Base-by-base conservation (phyloP, 53 echinoderm and acorn worm genomes). In the Zoroaster sp. region DNA sequence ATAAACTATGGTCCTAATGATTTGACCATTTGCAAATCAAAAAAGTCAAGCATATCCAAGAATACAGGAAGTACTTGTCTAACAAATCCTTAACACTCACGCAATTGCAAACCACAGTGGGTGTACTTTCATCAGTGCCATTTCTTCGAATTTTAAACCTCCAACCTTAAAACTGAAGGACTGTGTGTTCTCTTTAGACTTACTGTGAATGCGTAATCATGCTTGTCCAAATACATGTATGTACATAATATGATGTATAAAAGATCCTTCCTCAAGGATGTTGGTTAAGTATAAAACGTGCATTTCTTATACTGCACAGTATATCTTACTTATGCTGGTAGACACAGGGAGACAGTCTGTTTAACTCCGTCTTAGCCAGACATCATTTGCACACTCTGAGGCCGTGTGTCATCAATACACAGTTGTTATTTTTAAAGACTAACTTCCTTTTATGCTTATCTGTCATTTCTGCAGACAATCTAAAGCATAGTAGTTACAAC, bases 391-490 rank as follows among this genome's bases (percentile, higher is more conserved):
- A 35, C 12, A 38, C 12, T 32, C 59, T 10, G 36, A 25, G 39
- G 10, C 13, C 49, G 28, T 85, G 85, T 85, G 85, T 85, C 85
- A 85, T 85, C 85, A 71, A 47, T 71, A 70, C 69, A 25, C 63
- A 9, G 63, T 59, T 59, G 63, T 49, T 85, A 49, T 85, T 83
- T 85, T 47, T 49, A 69, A 85, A 85, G 70, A 85, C 71, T 70
- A 85, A 85, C 85, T 85, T 52, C 85, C 85, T 35, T 85, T 85
- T 85, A 21, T 85, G 13, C 37, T 4, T 46, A 35, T 70, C 47
- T 85, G 71, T 85, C 85, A 85, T 85, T 77, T 85, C n/a, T 37
- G 85, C 85, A 85, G 85, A 71, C 69, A 71, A 85, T 70, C 82
- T 82, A 33, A 67, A 79, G 38, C 79, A 23, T 39, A 79, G 23